Percentiles rank a stretch among this genome's conserved stretches.
Conservation (phyloP, 2,888 invertebrate species). For the Lysandra bellargus region DNA sequence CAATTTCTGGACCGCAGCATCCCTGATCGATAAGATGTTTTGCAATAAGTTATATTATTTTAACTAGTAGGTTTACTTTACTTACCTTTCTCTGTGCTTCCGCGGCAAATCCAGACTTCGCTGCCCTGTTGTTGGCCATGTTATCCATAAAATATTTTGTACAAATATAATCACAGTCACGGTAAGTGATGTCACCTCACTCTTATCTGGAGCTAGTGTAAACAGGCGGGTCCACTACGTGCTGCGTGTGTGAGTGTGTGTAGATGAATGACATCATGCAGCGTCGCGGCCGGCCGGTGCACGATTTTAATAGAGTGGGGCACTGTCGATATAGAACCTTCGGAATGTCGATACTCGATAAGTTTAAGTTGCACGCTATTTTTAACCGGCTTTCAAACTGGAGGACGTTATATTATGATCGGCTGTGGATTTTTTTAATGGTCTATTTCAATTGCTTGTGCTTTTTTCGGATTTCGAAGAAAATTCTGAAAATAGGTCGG, state of each 20-base stretch:
- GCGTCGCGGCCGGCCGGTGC: constrained; percentile 53
- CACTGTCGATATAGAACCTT: constrained; percentile 34
- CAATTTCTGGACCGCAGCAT: constrained; percentile 70
- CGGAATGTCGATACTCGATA: constrained; percentile 28
- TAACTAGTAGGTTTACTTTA: background rate
- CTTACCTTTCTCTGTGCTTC: constrained; percentile 97
- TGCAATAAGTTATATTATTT: constrained; percentile 34
- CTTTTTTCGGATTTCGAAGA: too few relatives aligned
- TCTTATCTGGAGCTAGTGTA: constrained; percentile 57
- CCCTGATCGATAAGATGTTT: constrained; percentile 63
- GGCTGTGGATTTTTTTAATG: too few relatives aligned
- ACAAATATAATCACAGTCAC: constrained; percentile 72
- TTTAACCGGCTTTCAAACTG: too few relatives aligned
- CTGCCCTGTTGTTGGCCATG: constrained; percentile 91
- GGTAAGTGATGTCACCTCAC: constrained; percentile 66
- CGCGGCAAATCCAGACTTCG: constrained; percentile 96
- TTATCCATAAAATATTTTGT: constrained; percentile 57
- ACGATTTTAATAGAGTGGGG: constrained; percentile 43
- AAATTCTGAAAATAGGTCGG: too few relatives aligned
- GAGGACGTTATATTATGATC: too few relatives aligned
- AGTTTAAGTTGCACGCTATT: background rate
- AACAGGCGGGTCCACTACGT: constrained; percentile 65
- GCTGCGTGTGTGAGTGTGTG: constrained; percentile 70
- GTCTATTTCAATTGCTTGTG: too few relatives aligned
- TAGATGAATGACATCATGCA: constrained; percentile 77